phyloP scores from a whole-genome alignment of 2,113 vertebrate species.

The Acanthisitta chloris region DNA sequence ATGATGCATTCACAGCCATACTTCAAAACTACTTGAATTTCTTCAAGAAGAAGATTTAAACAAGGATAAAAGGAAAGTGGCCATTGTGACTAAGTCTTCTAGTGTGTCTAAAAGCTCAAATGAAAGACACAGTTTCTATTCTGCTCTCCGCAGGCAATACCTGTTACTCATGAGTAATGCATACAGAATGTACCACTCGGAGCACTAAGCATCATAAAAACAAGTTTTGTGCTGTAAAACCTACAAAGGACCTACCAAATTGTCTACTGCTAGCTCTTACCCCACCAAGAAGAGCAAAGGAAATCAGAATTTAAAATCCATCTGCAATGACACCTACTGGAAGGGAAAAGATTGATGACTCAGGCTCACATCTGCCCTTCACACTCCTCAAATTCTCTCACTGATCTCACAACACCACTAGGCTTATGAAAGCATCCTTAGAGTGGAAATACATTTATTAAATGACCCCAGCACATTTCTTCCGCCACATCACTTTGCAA shows the following conservation, averaged over 20 bases:
- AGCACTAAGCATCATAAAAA: neutral
- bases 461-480: neutral
- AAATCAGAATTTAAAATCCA: constrained; percentile 8
- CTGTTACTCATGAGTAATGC: neutral
- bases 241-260: neutral
- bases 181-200: neutral
- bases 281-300: neutral
- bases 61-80: neutral
- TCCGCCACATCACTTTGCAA: neutral
- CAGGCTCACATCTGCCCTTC: constrained; percentile 48
- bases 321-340: constrained; percentile 57
- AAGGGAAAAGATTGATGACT: constrained; percentile 42
- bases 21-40: neutral
- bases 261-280: neutral
- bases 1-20: neutral
- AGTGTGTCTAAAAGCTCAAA: neutral
- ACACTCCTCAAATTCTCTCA: neutral
- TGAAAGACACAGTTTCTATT: neutral
- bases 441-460: neutral
- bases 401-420: neutral
- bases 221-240: neutral
- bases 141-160: neutral
- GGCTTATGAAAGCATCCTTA: neutral
- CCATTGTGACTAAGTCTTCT: neutral
- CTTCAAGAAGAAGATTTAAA: neutral